A percentile compares a stretch with the other conserved stretches of the same genome.
These are phyloP conservation scores for Rotaria macrura DNA, from an alignment of 2,888 invertebrate species.

Conservation along the genomic window DNA sequence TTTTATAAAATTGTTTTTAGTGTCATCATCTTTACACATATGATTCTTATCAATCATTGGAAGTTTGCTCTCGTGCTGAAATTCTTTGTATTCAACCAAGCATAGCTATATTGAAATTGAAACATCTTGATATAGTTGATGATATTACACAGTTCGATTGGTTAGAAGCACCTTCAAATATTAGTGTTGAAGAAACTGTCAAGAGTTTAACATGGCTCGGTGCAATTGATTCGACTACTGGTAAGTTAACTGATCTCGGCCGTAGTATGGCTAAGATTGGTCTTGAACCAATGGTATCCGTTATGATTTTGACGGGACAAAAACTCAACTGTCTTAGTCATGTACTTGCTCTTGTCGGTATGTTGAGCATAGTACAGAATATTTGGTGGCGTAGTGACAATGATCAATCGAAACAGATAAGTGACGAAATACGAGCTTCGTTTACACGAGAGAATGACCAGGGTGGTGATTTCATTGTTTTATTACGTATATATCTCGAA, in stretches of 20 bases:
- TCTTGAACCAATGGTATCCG: conserved; percentile 36
- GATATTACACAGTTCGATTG: not conserved
- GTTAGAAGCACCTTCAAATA: conserved; percentile 11
- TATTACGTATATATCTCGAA: not conserved
- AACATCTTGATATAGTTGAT: conserved; percentile 27
- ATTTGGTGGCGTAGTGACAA: not conserved
- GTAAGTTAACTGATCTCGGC: conserved; percentile 35
- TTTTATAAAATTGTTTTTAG: too few species aligned
- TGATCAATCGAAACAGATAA: not conserved
- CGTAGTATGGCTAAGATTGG: conserved; percentile 35
- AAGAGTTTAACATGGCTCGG: conserved; percentile 35
- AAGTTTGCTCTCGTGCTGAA: conserved; percentile 42
- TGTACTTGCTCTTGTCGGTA: not conserved
- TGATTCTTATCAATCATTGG: conserved; percentile 42
- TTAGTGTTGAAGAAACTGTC: conserved; percentile 34
- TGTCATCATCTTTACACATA: conserved; percentile 47
- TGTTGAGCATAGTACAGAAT: not conserved
- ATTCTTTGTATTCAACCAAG: conserved; percentile 43
- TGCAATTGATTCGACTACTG: conserved; percentile 34
- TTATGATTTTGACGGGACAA: conserved; percentile 31
- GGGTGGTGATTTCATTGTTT: not conserved
- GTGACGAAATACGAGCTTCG: too few species aligned
- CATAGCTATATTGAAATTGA: conserved; percentile 42
- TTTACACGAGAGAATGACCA: too few species aligned
- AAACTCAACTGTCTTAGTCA: not conserved